Evolutionary conservation across 2,888 invertebrate genomes (phyloP), one percentile per base, ranked within the genome.

Genomic region (Dicyrtoma fusca): DNA sequence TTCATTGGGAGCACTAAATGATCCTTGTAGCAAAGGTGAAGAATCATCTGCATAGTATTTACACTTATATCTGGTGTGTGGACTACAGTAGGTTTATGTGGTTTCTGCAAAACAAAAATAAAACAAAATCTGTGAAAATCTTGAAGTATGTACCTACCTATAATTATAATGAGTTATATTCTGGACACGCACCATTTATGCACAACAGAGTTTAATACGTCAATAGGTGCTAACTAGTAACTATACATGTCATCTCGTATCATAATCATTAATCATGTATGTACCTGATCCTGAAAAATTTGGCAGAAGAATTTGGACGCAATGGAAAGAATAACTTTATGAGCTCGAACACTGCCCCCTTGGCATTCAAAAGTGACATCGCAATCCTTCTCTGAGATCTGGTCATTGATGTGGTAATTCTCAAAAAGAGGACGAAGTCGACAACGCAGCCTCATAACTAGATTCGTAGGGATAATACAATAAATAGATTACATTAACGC

Each of bases 261-360:
- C 57, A 25, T 34, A 42, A 23, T 14, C 25, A 34, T 13, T 57
- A 34, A 63, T 63, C 2, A 51, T 53, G 13, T 45, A 65, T 51
- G 42, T 75, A 80, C 80, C 77, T 80, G 80, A 68, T 76, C 80
- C 21, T 62, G 66, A 69, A 80, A 78, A 10, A 79, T 44, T 13
- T 74, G 72, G 0, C 70, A 68, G 51, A 79, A 80, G 26, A 79
- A 78, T 49, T 74, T 76, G 10, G 78, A 78, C 5, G 75, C 70
- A n/a, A 76, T 71, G 1, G 76, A 74, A 69, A 80, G 59, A 13
- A 80, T 78, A 11, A 80, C 71, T 73, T 77, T 77, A 65, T 80
- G 80, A 14, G 73, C 79, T 11, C 59, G 49, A 21, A 78, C 68
- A 19, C 73, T 71, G 21, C 79, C 79, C 69, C 79, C 77, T 10